Evolutionary conservation across 2,888 invertebrate genomes (phyloP).

Genomic region (Orgyia antiqua): DNA sequence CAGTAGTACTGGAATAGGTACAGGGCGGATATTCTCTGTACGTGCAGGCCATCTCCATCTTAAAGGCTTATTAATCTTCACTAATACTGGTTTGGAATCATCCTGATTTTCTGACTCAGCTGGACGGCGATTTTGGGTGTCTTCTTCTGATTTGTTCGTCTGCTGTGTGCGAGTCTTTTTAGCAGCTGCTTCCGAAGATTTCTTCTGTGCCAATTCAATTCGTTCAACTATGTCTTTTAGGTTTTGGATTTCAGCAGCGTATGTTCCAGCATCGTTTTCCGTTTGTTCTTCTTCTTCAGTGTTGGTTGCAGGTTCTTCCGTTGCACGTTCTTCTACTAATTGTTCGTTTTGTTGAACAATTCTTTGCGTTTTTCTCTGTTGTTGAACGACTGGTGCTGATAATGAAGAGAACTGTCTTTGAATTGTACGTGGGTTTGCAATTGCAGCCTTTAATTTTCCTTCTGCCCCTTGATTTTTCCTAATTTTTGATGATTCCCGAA

Average conservation of each 20-base stretch:
- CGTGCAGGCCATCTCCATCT: constrained; percentile 33
- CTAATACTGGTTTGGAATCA: constrained; percentile 13
- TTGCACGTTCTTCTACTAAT: constrained; percentile 20
- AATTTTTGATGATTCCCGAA: background rate
- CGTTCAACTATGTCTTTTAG: constrained; percentile 38
- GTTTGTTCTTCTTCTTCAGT: constrained; percentile 40
- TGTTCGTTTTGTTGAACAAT: constrained; percentile 25
- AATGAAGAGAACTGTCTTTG: constrained; percentile 17
- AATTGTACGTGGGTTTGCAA: constrained; percentile 3
- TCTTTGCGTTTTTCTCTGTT: constrained; percentile 21
- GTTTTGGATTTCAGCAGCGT: constrained; percentile 41
- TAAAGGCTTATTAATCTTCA: constrained; percentile 11
- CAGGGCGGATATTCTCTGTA: constrained; percentile 30
- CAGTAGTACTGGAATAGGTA: constrained; percentile 30
- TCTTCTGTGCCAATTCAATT: constrained; percentile 34
- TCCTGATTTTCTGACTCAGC: constrained; percentile 29
- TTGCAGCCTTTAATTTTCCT: constrained; percentile 8
- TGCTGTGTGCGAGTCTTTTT: constrained; percentile 24
- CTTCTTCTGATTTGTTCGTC: constrained; percentile 37
- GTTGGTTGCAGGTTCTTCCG: constrained; percentile 22
- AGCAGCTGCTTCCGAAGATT: constrained; percentile 31
- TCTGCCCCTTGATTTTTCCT: background rate
- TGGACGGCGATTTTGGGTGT: constrained; percentile 28
- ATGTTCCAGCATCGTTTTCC: constrained; percentile 42
- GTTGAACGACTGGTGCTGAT: constrained; percentile 23